phyloP scores from a whole-genome alignment of 2,888 invertebrate genomes.

The Tuta absoluta region DNA sequence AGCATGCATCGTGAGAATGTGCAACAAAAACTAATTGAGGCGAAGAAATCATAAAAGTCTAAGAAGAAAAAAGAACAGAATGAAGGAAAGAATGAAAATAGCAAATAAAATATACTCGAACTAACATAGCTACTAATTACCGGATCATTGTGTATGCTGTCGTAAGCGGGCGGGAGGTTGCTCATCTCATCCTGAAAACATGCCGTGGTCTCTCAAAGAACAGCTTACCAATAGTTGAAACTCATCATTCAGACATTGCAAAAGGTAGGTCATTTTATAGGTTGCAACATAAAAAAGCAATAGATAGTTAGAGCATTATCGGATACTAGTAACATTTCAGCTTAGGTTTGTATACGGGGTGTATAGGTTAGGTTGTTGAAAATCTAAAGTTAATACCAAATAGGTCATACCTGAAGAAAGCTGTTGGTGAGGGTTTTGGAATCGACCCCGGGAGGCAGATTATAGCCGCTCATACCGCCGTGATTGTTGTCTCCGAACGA shows the following conservation, averaged over 20 bases:
- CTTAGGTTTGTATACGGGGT: too few species aligned
- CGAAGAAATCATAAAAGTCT: not conserved
- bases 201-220: not conserved
- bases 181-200: constrained; percentile 83
- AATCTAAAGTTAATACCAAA: not conserved
- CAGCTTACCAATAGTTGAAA: too few species aligned
- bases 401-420: constrained; percentile 79
- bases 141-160: constrained; percentile 88
- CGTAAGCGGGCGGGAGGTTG: constrained; percentile 85
- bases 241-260: too few species aligned
- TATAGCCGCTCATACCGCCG: constrained; percentile 71
- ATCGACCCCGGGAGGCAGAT: constrained; percentile 83
- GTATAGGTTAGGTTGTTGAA: too few species aligned
- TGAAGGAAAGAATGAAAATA: constrained; percentile 18
- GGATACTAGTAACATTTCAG: too few species aligned
- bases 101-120: constrained; percentile 28
- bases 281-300: too few species aligned
- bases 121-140: constrained; percentile 70
- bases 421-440: constrained; percentile 84
- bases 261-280: too few species aligned
- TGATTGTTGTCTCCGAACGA: constrained; percentile 16
- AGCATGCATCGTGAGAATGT: not conserved
- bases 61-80: not conserved
- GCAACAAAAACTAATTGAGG: not conserved
- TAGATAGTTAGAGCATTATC: too few species aligned